Percentiles rank a stretch among this genome's conserved stretches.
Conservation (phyloP, 2,797 vertebrate species). For the Danio choprae region DNA sequence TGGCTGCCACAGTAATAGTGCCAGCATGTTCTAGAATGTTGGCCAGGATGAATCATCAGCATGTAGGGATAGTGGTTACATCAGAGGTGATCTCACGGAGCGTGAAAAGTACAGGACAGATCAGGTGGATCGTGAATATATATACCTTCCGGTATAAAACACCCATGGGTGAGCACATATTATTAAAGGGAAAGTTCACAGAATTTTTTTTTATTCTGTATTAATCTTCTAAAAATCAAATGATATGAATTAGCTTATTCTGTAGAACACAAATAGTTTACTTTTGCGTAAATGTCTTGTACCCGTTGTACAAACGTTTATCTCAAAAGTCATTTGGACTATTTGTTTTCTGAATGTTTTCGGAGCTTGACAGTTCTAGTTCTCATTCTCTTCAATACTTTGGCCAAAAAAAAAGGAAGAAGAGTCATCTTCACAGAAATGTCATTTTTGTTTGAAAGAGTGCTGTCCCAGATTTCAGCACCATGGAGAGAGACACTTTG, state of each 20-base stretch:
- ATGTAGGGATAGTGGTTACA: slow-evolving; percentile 56
- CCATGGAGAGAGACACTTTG: slow-evolving; percentile 59
- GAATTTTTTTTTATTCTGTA: no score
- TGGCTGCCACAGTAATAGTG: slow-evolving; percentile 59
- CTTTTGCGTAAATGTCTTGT: not conserved
- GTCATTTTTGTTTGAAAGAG: slow-evolving; percentile 15
- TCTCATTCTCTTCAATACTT: not conserved
- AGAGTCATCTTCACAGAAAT: not conserved
- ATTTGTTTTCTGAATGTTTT: not conserved
- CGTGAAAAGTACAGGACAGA: slow-evolving; percentile 33
- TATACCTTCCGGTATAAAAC: not conserved
- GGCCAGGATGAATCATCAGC: slow-evolving; percentile 57
- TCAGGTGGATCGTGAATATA: slow-evolving; percentile 28
- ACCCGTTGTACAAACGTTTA: not conserved
- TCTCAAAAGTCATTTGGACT: not conserved
- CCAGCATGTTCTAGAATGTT: slow-evolving; percentile 59
- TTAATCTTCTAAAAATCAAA: not conserved
- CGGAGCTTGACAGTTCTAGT: not conserved
- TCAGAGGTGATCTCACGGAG: slow-evolving; percentile 49
- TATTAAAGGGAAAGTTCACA: not conserved
- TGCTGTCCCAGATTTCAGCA: slow-evolving; percentile 73
- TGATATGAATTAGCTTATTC: not conserved
- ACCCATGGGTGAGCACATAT: not conserved
- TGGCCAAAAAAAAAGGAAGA: not conserved
- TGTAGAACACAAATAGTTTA: not conserved